Base-by-base conservation (phyloP, 1,140 invertebrate species). In the Atta texana region DNA sequence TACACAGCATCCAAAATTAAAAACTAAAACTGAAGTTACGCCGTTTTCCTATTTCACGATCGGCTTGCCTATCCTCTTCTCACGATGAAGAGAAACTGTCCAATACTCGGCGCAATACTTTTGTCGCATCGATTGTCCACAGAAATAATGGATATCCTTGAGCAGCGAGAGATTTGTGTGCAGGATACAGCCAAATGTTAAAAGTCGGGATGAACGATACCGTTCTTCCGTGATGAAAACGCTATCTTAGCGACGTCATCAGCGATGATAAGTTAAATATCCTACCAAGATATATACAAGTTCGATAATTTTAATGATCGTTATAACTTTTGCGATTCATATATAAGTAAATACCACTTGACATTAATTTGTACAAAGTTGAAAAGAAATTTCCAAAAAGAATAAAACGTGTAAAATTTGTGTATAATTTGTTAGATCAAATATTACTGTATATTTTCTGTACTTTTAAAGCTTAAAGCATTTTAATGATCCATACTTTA, bases 111-210 rank as follows among this genome's bases (percentile, higher is more conserved):
- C 39, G 51, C 49, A 16, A 44, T 44, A 31, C 55, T 53, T 69
- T 59, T 31, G 39, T 66, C n/a, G 81, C 44, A 87, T 85, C 81
- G 86, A 87, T 85, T 87, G 86, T 66, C 21, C 44, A 34, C 39
- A 16, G 72, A 87, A 87, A 87, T 85, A 87, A 87, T 85, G 72
- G 53, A 64, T 18, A 72, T 55, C 81, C 86, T 87, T 87, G 81
- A 28, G 59, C 10, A 49, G 31, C 21, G 18, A 31, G 31, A 14
- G 55, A 78, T 44, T 68, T 31, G 61, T 53, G 72, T 53, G 31
- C 14, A 7, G 44, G 18, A 77, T 66, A 44, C 21, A 77, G 3
- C 53, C 18, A 16, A 18, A 18, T 51, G 49, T 28, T 66, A 72
- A 53, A 77, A 85, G 12, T 66, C 72, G 8, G 16, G 18, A 55